Evolutionary conservation across 92 coral and sea anemone species (phyloP).

Genomic region (Isaurus tuberculatus): DNA sequence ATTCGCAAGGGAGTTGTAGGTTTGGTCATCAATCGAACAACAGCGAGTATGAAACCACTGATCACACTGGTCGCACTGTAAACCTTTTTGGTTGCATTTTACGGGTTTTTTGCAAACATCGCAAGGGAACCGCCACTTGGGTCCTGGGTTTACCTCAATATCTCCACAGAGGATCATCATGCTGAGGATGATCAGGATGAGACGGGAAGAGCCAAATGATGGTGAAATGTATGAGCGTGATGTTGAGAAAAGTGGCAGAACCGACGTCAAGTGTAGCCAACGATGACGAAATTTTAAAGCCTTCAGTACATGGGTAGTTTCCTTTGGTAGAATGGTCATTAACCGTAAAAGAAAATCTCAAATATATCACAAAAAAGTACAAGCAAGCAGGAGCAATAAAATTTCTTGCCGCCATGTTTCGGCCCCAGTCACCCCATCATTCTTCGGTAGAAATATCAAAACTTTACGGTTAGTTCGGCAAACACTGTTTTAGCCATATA

Average conservation of each 20-base stretch:
- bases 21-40: constrained; percentile 21
- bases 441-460: too few species aligned
- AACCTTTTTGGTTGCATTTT: constrained; percentile 31
- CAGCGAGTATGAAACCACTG: constrained; percentile 39
- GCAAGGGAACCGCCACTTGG: constrained; percentile 39
- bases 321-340: constrained; percentile 24
- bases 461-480: too few species aligned
- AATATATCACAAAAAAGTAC: constrained; percentile 21
- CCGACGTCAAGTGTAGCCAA: constrained; percentile 16
- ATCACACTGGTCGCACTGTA: constrained; percentile 39
- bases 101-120: constrained; percentile 38
- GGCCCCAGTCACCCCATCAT: constrained; percentile 1
- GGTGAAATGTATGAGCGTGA: constrained; percentile 32
- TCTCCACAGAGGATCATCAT: constrained; percentile 32
- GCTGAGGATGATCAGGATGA: constrained; percentile 30
- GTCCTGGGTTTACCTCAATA: constrained; percentile 38
- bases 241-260: constrained; percentile 38
- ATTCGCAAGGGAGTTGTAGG: constrained; percentile 33
- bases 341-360: constrained; percentile 10
- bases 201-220: constrained; percentile 16
- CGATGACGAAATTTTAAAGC: constrained; percentile 27
- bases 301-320: constrained; percentile 13
- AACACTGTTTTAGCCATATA: too few species aligned
- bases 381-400: constrained; percentile 25
- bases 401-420: constrained; percentile 14